phyloP scores from a whole-genome alignment of 2,113 vertebrate species.

The Nipponia nippon region DNA sequence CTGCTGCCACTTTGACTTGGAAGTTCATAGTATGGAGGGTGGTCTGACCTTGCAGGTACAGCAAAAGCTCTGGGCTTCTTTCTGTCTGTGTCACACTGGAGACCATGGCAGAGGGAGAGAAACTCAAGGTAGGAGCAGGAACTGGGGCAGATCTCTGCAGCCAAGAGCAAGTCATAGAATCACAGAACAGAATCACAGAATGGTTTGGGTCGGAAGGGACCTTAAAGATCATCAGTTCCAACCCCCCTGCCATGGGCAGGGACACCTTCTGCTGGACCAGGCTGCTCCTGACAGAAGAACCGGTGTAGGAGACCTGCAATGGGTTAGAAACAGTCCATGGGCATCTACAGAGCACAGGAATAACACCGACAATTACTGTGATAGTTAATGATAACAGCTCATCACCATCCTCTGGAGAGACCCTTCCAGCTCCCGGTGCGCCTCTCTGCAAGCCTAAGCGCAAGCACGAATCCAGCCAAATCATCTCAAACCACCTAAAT shows the following conservation, averaged over 20 bases:
- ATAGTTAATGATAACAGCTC: neutral
- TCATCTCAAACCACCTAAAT: neutral
- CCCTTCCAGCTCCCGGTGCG: accelerated
- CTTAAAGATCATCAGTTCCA: neutral
- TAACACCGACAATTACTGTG: neutral
- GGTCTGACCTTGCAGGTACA: neutral
- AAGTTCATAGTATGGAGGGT: neutral
- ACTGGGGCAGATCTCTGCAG: neutral
- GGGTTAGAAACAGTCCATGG: neutral
- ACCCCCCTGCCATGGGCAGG: neutral
- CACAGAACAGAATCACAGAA: neutral
- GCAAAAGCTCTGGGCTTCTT: neutral
- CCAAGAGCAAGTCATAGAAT: neutral
- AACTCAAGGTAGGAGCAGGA: neutral
- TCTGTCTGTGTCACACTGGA: neutral
- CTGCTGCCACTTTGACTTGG: neutral
- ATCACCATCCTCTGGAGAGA: neutral
- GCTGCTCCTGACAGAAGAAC: neutral
- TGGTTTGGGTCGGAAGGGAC: neutral
- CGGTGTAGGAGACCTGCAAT: neutral
- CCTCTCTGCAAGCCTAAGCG: neutral
- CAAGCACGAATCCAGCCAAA: neutral
- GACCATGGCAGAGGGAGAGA: neutral
- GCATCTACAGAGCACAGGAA: neutral
- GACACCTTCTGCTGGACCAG: neutral